Percentiles rank a stretch among this genome's conserved stretches.
Evolutionary conservation across 1,140 invertebrate species (phyloP).

Genomic region (Anadara kagoshimensis): DNA sequence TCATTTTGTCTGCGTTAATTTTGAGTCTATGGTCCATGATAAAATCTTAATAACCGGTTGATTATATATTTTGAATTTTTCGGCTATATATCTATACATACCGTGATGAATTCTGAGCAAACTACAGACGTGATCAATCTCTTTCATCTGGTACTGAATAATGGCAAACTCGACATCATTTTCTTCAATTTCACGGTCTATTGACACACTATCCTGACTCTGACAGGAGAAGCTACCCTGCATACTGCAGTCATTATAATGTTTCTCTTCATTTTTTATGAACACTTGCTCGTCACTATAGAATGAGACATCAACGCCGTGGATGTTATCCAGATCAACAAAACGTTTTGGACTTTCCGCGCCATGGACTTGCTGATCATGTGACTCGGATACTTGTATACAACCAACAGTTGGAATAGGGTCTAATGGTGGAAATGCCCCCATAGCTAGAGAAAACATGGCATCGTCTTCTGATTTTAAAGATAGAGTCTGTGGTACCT

Average conservation of each 20-base stretch:
- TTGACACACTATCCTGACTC: not conserved
- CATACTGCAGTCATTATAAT: slow-evolving; percentile 13
- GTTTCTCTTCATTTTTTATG: slow-evolving; percentile 21
- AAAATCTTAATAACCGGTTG: not conserved
- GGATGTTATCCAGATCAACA: slow-evolving; percentile 21
- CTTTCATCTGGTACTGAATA: slow-evolving; percentile 2
- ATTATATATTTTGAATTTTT: not conserved
- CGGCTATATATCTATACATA: no score
- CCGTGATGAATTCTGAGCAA: slow-evolving; percentile 7
- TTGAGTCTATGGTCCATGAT: no score
- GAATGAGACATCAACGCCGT: not conserved
- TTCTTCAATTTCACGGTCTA: not conserved
- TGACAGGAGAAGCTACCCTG: not conserved
- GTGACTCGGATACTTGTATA: no score
- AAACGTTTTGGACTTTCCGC: slow-evolving; percentile 32
- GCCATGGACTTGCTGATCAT: no score
- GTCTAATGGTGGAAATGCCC: no score
- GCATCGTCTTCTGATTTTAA: no score
- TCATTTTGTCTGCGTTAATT: no score
- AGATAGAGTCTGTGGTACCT: no score
- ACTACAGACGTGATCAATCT: slow-evolving; percentile 5
- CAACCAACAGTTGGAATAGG: no score
- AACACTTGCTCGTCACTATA: slow-evolving; percentile 6
- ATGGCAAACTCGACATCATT: not conserved
- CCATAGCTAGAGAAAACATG: no score